These are phyloP conservation scores for Syndactyla subalaris DNA, from an alignment of 2,797 vertebrate genomes.

Conservation along the genomic window DNA sequence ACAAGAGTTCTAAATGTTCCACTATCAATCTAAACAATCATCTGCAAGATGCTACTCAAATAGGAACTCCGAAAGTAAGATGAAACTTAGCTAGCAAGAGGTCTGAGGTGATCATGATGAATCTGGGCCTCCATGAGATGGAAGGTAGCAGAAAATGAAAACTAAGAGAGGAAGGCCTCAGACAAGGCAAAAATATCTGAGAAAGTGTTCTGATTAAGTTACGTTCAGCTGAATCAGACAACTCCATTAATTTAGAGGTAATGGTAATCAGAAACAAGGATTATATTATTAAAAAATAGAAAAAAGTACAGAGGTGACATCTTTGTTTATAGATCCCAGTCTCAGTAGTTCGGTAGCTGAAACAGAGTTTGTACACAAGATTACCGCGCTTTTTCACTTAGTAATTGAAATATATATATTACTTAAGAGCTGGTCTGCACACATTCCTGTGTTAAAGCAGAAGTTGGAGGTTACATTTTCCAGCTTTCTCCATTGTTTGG, in stretches of 20 bases:
- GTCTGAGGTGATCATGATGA: background rate
- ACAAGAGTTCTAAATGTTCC: background rate
- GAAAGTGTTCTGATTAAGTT: background rate
- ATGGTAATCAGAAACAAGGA: background rate
- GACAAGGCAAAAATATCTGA: background rate
- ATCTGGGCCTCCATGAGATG: background rate
- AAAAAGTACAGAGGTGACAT: background rate
- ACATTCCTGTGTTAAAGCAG: background rate
- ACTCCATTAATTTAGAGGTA: background rate
- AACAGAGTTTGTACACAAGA: background rate
- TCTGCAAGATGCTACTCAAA: background rate
- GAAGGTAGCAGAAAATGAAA: background rate
- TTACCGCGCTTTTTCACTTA: background rate
- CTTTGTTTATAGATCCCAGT: background rate
- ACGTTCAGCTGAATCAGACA: background rate
- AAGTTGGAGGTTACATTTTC: background rate
- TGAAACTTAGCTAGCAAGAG: background rate
- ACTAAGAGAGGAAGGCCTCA: background rate
- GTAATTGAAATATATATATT: background rate
- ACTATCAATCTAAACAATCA: background rate
- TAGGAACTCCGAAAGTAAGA: background rate
- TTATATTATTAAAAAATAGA: background rate
- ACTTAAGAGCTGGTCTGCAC: background rate
- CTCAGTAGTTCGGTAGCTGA: background rate
- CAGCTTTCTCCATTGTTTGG: background rate